Evolutionary conservation across 2,888 invertebrate genomes (phyloP), one percentile per base, ranked within the genome.

Genomic region (Heliconius charithonia): DNA sequence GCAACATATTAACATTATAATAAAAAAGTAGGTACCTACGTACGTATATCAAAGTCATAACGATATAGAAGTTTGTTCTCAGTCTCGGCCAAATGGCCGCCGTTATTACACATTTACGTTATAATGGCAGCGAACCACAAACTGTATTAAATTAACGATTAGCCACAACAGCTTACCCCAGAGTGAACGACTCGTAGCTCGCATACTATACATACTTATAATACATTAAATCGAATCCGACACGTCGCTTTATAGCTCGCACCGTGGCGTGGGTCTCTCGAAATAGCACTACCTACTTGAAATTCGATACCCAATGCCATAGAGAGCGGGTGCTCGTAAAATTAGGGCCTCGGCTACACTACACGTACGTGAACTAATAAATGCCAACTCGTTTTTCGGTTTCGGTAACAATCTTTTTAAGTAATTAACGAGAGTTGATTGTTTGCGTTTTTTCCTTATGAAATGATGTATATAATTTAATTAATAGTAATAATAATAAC

Each of bases 221-320:
- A 93, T 90, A 91, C 89, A 88, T 89, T 90, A 90, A 90, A 92
- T 93, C 89, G 92, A 89, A 91, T 90, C 89, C 89, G 90, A 91
- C 92, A 91, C 91, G 90, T 92, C 90, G 89, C 91, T 91, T 92
- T 90, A 91, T 87, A 86, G 85, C 87, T 85, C 86, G 85, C 87
- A 83, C 85, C 85, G 89, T 88, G 88, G 88, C 85, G 89, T 88
- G 88, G 88, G 87, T 88, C 89, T 90, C 90, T 89, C 89, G 87
- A 90, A 91, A 92, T 90, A 90, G 90, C 92, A 85, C 87, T 89
- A 90, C 92, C 87, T 89, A 90, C 92, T 93, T 92, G 92, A 93
- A 92, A 92, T 92, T 92, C 91, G 91, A 92, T 91, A 91, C 89
- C 88, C 87, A 88, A 88, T 87, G 88, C 89, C 87, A 87, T 87